Conservation (phyloP, 1,140 invertebrate species). For the Drosophila sp. region DNA sequence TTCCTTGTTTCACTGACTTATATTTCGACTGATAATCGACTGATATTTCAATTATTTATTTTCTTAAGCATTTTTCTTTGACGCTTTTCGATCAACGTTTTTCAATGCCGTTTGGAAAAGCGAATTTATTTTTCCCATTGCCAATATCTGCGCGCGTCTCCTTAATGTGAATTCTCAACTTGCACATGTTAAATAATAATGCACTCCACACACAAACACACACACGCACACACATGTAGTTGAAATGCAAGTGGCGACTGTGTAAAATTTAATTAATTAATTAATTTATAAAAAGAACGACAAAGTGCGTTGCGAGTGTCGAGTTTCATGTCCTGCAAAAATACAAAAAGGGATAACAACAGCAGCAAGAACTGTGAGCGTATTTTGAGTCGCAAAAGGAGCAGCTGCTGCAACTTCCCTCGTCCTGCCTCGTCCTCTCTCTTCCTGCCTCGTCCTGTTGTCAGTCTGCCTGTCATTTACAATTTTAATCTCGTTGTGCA, state of each 20-base stretch:
- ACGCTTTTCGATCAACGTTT: background rate
- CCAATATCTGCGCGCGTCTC: no score
- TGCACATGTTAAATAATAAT: constrained; percentile 41
- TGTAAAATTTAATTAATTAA: constrained; percentile 79
- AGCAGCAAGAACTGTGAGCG: constrained; percentile 20
- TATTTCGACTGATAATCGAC: no score
- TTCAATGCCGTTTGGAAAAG: background rate
- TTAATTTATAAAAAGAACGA: constrained; percentile 79
- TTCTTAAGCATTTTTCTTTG: background rate
- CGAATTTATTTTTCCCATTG: background rate
- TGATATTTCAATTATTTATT: background rate
- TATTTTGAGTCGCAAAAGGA: constrained; percentile 33
- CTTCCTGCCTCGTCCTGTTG: constrained; percentile 26
- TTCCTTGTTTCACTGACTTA: no score
- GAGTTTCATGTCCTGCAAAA: constrained; percentile 30
- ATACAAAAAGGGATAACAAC: constrained; percentile 11
- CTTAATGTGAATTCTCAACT: constrained; percentile 8
- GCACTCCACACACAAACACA: constrained; percentile 33
- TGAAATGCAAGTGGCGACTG: constrained; percentile 60
- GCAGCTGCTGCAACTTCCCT: constrained; percentile 23
- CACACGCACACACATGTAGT: constrained; percentile 17
- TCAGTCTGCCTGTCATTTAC: constrained; percentile 78
- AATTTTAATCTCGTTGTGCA: constrained; percentile 81
- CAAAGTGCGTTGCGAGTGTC: constrained; percentile 43
- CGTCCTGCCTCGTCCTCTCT: constrained; percentile 1